These are phyloP conservation scores for Dicrostonyx torquatus DNA, from an alignment of 2,797 vertebrate species.

Conservation along the genomic window DNA sequence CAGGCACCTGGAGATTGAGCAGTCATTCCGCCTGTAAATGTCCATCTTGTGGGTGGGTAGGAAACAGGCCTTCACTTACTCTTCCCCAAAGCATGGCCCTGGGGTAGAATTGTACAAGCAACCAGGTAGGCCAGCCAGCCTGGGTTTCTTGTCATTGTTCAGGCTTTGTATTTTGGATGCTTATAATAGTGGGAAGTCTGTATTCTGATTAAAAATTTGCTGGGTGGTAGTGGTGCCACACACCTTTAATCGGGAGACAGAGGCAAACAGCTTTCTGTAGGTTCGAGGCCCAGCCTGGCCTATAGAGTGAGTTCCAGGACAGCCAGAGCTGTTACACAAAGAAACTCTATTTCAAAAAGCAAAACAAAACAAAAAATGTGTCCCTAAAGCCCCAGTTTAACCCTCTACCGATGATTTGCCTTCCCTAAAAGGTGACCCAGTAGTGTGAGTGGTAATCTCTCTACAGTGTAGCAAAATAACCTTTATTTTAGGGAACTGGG, in stretches of 20 bases:
- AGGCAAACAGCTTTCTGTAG: too few relatives aligned
- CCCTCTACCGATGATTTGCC: slow-evolving; percentile 18
- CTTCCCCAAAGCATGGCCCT: not conserved
- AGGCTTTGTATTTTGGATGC: slow-evolving; percentile 16
- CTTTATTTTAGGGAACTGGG: not conserved
- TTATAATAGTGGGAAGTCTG: slow-evolving; percentile 14
- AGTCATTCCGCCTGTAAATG: not conserved
- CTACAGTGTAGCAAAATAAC: not conserved
- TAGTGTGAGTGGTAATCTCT: not conserved
- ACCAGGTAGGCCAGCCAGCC: not conserved
- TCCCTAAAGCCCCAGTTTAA: slow-evolving; percentile 23
- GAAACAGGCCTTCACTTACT: not conserved
- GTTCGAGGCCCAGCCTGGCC: not conserved
- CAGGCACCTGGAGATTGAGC: not conserved
- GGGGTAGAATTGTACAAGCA: not conserved
- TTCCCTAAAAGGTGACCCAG: slow-evolving; percentile 9
- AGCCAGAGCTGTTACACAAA: not conserved
- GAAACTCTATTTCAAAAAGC: not conserved
- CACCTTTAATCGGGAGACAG: not conserved
- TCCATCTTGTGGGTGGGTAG: not conserved
- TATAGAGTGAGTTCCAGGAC: not conserved
- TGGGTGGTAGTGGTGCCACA: not conserved
- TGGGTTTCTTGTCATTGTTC: slow-evolving; percentile 46
- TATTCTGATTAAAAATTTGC: slow-evolving; percentile 53
- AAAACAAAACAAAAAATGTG: slow-evolving; percentile 38